A percentile compares a stretch with the other conserved stretches of the same genome.
phyloP scores from a whole-genome alignment of 2,888 invertebrate genomes.

The Glomeris marginata region DNA sequence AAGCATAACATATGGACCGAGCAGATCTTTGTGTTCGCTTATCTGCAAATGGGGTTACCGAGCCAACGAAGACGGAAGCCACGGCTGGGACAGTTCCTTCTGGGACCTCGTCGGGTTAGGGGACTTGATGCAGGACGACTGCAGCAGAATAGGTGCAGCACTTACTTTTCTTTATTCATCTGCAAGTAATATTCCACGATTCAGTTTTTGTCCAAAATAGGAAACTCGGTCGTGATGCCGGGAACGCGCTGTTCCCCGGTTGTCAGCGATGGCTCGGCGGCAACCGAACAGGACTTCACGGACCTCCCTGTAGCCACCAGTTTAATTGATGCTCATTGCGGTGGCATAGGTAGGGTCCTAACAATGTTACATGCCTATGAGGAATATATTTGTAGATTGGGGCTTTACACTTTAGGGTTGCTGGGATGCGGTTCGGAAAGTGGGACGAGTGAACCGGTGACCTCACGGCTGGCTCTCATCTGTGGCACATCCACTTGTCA shows the following conservation, averaged over 20 bases:
- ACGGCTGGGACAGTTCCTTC: conserved; percentile 57
- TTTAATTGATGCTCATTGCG: conserved; percentile 91
- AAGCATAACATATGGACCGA: conserved; percentile 16
- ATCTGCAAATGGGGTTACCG: conserved; percentile 88
- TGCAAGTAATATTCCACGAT: too few species aligned
- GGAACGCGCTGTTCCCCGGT: conserved; percentile 34
- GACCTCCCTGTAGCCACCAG: conserved; percentile 73
- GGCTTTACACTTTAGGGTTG: conserved; percentile 7
- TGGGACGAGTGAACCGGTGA: background rate
- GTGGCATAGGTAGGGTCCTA: conserved; percentile 64
- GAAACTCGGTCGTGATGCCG: too few species aligned
- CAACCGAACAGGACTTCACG: conserved; percentile 45
- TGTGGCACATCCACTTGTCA: conserved; percentile 95
- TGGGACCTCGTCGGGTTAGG: conserved; percentile 54
- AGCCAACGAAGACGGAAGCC: conserved; percentile 33
- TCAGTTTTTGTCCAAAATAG: too few species aligned
- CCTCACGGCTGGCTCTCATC: conserved; percentile 39
- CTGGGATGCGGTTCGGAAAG: conserved; percentile 1
- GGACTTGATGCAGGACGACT: conserved; percentile 46
- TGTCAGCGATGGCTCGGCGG: conserved; percentile 48
- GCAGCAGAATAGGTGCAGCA: conserved; percentile 27
- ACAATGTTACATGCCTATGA: background rate
- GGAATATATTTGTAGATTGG: background rate
- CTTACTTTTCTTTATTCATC: too few species aligned
- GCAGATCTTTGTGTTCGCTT: conserved; percentile 73